These are phyloP conservation scores for Scyliorhinus canicula DNA, from an alignment of 2,797 vertebrate species.

Conservation along the genomic window DNA sequence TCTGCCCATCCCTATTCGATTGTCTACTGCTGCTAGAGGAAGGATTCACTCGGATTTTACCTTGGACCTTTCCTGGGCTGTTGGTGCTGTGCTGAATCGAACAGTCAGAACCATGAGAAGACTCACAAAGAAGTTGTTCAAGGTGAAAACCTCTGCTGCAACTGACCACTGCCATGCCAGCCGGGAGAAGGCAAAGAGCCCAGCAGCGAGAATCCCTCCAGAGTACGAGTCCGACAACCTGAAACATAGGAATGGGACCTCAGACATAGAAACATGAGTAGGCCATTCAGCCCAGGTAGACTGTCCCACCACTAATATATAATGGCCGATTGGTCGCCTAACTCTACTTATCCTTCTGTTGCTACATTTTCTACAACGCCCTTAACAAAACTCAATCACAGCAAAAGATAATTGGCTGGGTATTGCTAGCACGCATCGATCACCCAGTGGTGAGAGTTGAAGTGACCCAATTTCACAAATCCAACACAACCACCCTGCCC, in stretches of 20 bases:
- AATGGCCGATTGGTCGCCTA: not conserved
- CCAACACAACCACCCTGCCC: not conserved
- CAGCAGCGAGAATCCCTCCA: conserved; percentile 83
- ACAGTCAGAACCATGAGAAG: conserved; percentile 76
- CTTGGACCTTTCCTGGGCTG: conserved; percentile 73
- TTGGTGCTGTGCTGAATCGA: conserved; percentile 71
- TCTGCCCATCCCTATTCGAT: not conserved
- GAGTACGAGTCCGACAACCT: conserved; percentile 80
- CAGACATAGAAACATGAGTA: not conserved
- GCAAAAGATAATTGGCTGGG: not conserved
- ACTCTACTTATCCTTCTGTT: not conserved
- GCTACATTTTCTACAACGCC: not conserved
- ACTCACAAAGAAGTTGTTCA: conserved; percentile 94
- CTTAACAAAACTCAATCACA: not conserved
- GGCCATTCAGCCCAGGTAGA: not conserved
- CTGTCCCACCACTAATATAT: not conserved
- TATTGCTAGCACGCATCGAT: not conserved
- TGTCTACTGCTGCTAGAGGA: not conserved
- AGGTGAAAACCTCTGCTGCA: conserved; percentile 88
- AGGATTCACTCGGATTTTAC: conserved; percentile 54
- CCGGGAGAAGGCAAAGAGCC: conserved; percentile 83
- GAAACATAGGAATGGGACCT: conserved; percentile 45
- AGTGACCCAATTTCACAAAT: not conserved
- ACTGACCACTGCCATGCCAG: conserved; percentile 96
- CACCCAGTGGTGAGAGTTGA: not conserved